Percentiles rank a stretch among this genome's conserved stretches.
phyloP scores from a whole-genome alignment of 2,113 vertebrate species.

The Protobothrops mucrosquamatus region DNA sequence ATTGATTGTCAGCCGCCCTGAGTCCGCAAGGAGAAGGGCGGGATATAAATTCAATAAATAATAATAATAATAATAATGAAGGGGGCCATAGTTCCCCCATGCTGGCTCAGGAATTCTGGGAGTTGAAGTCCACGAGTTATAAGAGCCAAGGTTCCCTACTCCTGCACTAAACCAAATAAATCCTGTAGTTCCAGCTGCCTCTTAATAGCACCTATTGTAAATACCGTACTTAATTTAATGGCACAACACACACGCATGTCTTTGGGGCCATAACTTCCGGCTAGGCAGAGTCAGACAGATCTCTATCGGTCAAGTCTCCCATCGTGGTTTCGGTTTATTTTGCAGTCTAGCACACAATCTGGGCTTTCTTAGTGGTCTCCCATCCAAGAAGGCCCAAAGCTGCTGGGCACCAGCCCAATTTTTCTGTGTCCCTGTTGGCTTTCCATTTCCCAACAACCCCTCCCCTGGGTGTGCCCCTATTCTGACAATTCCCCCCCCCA shows the following conservation, averaged over 20 bases:
- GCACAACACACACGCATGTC: neutral
- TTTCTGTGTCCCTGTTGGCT: neutral
- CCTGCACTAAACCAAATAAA: no score
- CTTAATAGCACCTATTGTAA: neutral
- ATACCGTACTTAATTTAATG: neutral
- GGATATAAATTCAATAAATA: no score
- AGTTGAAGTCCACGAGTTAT: no score
- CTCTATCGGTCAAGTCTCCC: neutral
- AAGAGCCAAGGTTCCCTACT: no score
- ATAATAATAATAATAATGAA: no score
- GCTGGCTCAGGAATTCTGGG: no score
- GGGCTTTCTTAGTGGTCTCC: neutral
- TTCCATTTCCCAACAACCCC: neutral
- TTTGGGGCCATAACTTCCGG: neutral
- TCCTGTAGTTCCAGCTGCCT: neutral
- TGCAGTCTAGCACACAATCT: neutral
- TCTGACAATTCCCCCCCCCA: neutral
- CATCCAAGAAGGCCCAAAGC: neutral
- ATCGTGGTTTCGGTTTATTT: neutral
- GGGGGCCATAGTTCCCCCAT: no score
- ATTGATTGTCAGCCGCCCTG: no score
- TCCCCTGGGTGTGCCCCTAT: neutral
- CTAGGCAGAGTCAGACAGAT: neutral
- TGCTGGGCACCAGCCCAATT: neutral
- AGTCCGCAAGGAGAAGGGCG: no score